A percentile compares a stretch with the other conserved stretches of the same genome.
These are phyloP conservation scores for Drosophila funebris DNA, from an alignment of 1,140 invertebrate species.

Conservation along the genomic window DNA sequence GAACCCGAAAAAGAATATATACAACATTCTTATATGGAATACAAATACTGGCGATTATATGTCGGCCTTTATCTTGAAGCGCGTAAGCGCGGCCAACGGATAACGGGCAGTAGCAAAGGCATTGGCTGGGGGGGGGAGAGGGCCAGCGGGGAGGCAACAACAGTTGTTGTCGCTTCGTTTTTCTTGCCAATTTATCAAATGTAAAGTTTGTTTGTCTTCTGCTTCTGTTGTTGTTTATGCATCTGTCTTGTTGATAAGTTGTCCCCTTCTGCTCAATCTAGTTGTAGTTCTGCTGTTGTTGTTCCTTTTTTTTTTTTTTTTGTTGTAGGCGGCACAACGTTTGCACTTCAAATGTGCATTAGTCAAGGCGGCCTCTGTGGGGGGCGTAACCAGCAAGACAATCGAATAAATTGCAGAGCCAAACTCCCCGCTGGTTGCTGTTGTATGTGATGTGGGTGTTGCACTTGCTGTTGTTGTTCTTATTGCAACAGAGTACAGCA, in stretches of 20 bases:
- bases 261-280: neutral
- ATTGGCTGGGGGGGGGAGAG: no score
- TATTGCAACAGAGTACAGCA: no score
- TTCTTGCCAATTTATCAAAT: conserved; percentile 60
- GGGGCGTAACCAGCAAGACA: conserved; percentile 15
- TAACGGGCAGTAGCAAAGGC: neutral
- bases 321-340: conserved; percentile 9
- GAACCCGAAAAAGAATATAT: conserved; percentile 15
- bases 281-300: neutral
- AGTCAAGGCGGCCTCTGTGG: conserved; percentile 26
- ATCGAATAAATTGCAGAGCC: conserved; percentile 57
- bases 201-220: conserved; percentile 40
- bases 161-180: neutral
- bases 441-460: conserved; percentile 32
- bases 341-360: conserved; percentile 58
- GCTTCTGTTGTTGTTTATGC: conserved; percentile 54
- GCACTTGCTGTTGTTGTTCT: conserved; percentile 55
- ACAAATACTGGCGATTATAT: conserved; percentile 7
- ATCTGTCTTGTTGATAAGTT: conserved; percentile 66
- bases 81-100: neutral
- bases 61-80: conserved; percentile 44
- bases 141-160: neutral
- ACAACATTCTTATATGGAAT: neutral
- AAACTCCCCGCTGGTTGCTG: conserved; percentile 14
- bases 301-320: no score